Evolutionary conservation across 2,113 vertebrate species (phyloP), one percentile per base, ranked within the genome.

Genomic region (Anas platyrhynchos): DNA sequence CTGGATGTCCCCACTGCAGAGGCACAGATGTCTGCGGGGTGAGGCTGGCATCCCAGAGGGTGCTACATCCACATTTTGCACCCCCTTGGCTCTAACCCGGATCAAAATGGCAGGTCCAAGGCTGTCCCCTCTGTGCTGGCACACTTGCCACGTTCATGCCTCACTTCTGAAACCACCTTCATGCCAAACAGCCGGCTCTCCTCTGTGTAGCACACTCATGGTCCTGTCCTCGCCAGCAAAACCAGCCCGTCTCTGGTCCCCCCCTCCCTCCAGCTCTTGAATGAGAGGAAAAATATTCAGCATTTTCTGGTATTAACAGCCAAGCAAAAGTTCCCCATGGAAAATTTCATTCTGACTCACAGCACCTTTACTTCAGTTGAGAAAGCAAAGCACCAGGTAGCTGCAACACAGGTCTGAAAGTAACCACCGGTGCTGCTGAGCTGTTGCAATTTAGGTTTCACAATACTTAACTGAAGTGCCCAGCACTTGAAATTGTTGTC

Each of bases 1-100:
- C 58, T 0, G 0, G 44, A 26, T 0, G 2, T 44, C 61, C 59
- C 38, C 1, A 1, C 10, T 3, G 0, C 1, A 5, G 62, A 41
- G 36, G 36, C 36, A 7, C 50, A 26, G 52, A 63, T 32, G 52
- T 29, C 76, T 59, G 50, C 5, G 3, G 32, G 84, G 34, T 12
- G 7, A 81, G 43, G 74, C 44, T 2, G 5, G 44, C 13, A 26
- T 59, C 66, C 56, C 0, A 0, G n/a, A 31, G 43, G 32, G 10
- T 34, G 11, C 38, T 55, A 27, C 9, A 46, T 15, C n/a, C 69
- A 50, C 0, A 7, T 1, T 75, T 78, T 67, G 5, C 46, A 62
- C 9, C 43, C 9, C 44, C 29, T 59, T 59, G 55, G 29, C 34
- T 93, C 29, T 27, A 38, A 13, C 29, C n/a, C 2, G 2, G 22